A percentile compares a stretch with the other conserved stretches of the same genome.
Conservation (phyloP, 1,140 invertebrate species). For the Teleogryllus occipitalis region DNA sequence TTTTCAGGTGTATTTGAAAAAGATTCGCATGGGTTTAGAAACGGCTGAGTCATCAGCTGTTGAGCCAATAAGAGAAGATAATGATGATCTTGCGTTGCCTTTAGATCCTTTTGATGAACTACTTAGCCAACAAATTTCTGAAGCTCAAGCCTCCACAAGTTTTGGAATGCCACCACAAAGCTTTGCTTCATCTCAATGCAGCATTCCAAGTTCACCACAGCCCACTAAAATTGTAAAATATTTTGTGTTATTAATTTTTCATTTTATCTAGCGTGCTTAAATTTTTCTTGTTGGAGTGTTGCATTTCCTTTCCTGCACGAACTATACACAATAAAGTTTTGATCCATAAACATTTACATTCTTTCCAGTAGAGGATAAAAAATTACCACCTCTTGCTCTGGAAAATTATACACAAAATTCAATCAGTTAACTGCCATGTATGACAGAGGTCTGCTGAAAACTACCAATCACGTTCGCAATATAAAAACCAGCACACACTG, state of each 20-base stretch:
- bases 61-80: neutral
- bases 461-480: too few species aligned
- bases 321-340: neutral
- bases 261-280: neutral
- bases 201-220: neutral
- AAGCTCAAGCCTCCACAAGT: neutral
- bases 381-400: too few species aligned
- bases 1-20: constrained; percentile 17
- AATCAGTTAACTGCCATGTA: too few species aligned
- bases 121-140: constrained; percentile 14
- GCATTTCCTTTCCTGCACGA: neutral
- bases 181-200: too few species aligned
- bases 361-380: too few species aligned
- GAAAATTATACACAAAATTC: too few species aligned
- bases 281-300: neutral
- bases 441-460: too few species aligned
- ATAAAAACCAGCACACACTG: too few species aligned
- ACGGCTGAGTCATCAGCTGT: constrained; percentile 10
- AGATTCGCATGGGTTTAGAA: constrained; percentile 20
- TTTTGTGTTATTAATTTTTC: neutral
- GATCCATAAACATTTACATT: too few species aligned
- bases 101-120: constrained; percentile 20
- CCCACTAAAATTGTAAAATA: neutral
- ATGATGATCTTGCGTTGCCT: neutral
- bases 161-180: too few species aligned